These are phyloP conservation scores for Amiota mariae DNA, from an alignment of 2,888 invertebrate genomes.

Conservation along the genomic window DNA sequence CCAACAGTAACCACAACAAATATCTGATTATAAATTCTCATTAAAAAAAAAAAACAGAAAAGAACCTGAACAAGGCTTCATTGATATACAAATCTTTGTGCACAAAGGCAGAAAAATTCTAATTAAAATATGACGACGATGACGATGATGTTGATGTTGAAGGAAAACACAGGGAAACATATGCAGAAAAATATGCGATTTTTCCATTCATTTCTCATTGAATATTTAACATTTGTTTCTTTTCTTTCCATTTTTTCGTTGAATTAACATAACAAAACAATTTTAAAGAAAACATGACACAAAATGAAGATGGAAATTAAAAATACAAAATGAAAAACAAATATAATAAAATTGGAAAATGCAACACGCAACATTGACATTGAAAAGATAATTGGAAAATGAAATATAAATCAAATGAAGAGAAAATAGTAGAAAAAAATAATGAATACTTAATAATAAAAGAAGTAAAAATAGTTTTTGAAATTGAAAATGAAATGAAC, in stretches of 20 bases:
- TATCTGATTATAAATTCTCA: slow-evolving; percentile 28
- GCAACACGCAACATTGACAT: slow-evolving; percentile 28
- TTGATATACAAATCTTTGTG: background rate
- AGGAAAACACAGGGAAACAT: background rate
- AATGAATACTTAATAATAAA: slow-evolving; percentile 22
- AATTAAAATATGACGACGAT: background rate
- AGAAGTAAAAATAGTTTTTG: slow-evolving; percentile 27
- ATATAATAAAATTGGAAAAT: slow-evolving; percentile 11
- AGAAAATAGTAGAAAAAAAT: slow-evolving; percentile 6
- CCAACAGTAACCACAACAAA: slow-evolving; percentile 23
- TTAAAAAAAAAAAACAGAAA: slow-evolving; percentile 35
- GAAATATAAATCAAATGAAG: background rate
- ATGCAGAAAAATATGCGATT: slow-evolving; percentile 5
- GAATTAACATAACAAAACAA: too few relatives aligned
- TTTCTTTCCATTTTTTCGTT: too few relatives aligned
- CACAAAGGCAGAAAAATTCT: slow-evolving; percentile 24
- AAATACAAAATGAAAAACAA: background rate
- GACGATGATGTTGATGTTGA: background rate
- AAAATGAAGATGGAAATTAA: too few relatives aligned
- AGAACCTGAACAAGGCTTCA: slow-evolving; percentile 8
- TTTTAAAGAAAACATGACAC: too few relatives aligned
- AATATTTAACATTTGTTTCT: too few relatives aligned
- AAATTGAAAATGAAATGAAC: slow-evolving; percentile 21
- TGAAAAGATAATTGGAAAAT: slow-evolving; percentile 11
- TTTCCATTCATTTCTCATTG: background rate